phyloP scores from a whole-genome alignment of 1,140 invertebrate species.

The Oreohelix idahoensis region DNA sequence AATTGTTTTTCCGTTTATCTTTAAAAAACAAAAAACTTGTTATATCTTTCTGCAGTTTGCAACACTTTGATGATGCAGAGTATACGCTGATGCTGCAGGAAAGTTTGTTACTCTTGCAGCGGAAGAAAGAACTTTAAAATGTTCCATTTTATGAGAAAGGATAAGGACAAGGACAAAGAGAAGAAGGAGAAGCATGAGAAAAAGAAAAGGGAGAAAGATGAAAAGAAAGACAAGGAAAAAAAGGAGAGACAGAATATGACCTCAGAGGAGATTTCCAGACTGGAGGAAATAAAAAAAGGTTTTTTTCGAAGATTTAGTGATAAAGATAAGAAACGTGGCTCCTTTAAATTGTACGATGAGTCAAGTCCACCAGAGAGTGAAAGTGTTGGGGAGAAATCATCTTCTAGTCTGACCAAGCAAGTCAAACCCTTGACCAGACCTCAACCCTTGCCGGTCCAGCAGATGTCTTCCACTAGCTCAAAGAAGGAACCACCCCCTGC shows the following conservation, averaged over 20 bases:
- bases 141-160: slow-evolving; percentile 73
- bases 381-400: neutral
- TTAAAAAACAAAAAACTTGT: too few relatives aligned
- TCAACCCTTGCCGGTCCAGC: neutral
- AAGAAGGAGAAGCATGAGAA: slow-evolving; percentile 79
- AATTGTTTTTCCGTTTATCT: too few relatives aligned
- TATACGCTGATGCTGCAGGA: too few relatives aligned
- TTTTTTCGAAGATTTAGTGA: slow-evolving; percentile 65
- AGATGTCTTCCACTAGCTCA: neutral
- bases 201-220: slow-evolving; percentile 79
- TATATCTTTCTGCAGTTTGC: too few relatives aligned
- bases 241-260: slow-evolving; percentile 77
- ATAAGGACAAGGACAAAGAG: slow-evolving; percentile 88
- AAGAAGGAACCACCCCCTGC: slow-evolving; percentile 44
- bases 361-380: neutral
- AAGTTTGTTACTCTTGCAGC: too few relatives aligned
- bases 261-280: slow-evolving; percentile 68
- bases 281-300: slow-evolving; percentile 72
- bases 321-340: slow-evolving; percentile 43
- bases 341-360: neutral
- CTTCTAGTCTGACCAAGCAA: neutral
- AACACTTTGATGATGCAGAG: too few relatives aligned
- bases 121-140: slow-evolving; percentile 52
- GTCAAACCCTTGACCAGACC: slow-evolving; percentile 7
- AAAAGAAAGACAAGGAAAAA: slow-evolving; percentile 79